Conservation (phyloP, 2,888 invertebrate genomes). For the Cephus pulcher region DNA sequence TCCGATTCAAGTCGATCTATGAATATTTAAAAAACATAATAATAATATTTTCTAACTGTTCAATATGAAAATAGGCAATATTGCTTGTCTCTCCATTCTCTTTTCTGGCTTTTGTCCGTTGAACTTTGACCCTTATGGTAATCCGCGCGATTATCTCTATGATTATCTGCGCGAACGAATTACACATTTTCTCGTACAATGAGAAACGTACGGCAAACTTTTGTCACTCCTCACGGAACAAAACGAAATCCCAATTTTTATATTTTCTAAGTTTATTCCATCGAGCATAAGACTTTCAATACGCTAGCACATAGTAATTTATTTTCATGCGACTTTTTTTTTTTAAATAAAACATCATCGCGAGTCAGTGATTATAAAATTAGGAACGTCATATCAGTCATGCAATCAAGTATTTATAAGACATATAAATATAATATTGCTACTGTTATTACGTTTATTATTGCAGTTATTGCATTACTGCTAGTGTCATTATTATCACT, state of each 20-base stretch:
- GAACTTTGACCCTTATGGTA: not conserved
- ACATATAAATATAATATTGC: conserved; percentile 19
- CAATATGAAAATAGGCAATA: not conserved
- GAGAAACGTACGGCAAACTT: not conserved
- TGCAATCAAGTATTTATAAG: conserved; percentile 56
- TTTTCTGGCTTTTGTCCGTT: not conserved
- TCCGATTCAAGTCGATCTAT: conserved; percentile 22
- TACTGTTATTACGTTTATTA: conserved; percentile 23
- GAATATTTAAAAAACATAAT: not conserved
- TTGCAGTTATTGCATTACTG: conserved; percentile 15
- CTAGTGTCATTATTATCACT: conserved; percentile 11
- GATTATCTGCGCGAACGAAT: not conserved
- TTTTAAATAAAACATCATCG: conserved; percentile 33
- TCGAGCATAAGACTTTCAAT: conserved; percentile 58
- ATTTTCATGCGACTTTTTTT: conserved; percentile 50
- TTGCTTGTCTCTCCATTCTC: not conserved
- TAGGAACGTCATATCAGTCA: conserved; percentile 61
- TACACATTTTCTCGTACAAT: not conserved
- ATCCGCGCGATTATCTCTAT: not conserved
- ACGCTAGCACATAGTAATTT: conserved; percentile 61
- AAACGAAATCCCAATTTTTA: not conserved
- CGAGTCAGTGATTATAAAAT: conserved; percentile 39
- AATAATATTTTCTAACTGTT: not conserved
- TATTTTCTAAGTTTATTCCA: conserved; percentile 49
- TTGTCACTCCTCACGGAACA: not conserved